A percentile compares a stretch with the other conserved stretches of the same genome.
phyloP scores from a whole-genome alignment of 2,113 vertebrate species.

The Amphiprion percula region DNA sequence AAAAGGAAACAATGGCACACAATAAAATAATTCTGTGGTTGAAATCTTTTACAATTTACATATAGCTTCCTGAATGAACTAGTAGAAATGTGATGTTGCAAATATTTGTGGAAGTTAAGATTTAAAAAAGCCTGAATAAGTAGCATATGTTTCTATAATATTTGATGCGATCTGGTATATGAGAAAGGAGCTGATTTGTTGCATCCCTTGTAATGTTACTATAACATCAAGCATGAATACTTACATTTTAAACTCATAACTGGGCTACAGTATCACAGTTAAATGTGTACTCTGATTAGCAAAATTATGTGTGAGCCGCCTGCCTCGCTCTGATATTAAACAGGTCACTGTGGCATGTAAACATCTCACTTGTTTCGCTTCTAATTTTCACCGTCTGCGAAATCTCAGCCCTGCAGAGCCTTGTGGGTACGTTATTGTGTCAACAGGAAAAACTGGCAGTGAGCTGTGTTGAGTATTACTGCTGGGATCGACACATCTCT shows the following conservation, averaged over 20 bases:
- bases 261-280: background rate
- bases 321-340: constrained; percentile 7
- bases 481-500: constrained; percentile 7
- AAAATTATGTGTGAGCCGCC: background rate
- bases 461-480: background rate
- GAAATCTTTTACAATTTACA: background rate
- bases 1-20: background rate
- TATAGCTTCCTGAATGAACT: background rate
- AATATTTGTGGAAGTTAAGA: no score
- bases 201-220: background rate
- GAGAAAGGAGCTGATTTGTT: no score
- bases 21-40: background rate
- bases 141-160: no score
- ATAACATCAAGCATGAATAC: background rate
- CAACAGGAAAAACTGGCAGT: background rate
- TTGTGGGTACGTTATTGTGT: background rate
- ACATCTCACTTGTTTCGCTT: background rate
- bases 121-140: no score
- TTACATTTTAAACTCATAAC: background rate
- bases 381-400: background rate
- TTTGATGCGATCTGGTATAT: no score
- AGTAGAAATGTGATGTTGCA: no score
- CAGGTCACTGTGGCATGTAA: constrained; percentile 14
- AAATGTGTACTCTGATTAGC: background rate
- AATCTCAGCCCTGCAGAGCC: background rate